These are phyloP conservation scores for Macrocentrus cingulum DNA, from an alignment of 1,140 invertebrate species.

Conservation along the genomic window DNA sequence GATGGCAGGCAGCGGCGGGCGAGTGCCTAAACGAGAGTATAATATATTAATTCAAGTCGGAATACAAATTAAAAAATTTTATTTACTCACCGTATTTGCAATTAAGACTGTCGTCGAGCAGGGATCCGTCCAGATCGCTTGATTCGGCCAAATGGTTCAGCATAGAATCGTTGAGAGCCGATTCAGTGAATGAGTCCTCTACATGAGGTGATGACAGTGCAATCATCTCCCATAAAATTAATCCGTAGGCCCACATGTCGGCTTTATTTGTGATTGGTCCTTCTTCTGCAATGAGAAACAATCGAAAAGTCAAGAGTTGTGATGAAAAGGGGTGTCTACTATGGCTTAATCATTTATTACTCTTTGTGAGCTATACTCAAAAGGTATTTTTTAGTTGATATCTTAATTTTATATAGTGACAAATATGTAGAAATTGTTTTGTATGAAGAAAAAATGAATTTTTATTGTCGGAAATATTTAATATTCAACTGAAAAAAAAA, in stretches of 20 bases:
- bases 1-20: constrained; percentile 69
- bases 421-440: too few species aligned
- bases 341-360: too few species aligned
- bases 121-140: constrained; percentile 30
- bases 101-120: constrained; percentile 31
- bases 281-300: constrained; percentile 46
- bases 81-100: constrained; percentile 33
- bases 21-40: constrained; percentile 59
- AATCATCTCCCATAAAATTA: constrained; percentile 81
- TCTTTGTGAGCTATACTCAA: too few species aligned
- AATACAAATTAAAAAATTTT: constrained; percentile 5
- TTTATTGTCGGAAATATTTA: too few species aligned
- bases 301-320: constrained; percentile 43
- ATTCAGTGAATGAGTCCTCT: constrained; percentile 41
- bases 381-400: too few species aligned
- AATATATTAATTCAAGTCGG: constrained; percentile 12
- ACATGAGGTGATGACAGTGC: constrained; percentile 69
- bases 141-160: constrained; percentile 30
- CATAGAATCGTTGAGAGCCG: constrained; percentile 37
- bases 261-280: constrained; percentile 68
- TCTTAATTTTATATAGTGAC: too few species aligned
- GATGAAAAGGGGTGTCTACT: too few species aligned
- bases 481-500: too few species aligned
- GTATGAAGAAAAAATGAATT: too few species aligned
- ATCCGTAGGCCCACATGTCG: constrained; percentile 79